A percentile compares a stretch with the other conserved stretches of the same genome.
These are phyloP conservation scores for Drosophila rubida DNA, from an alignment of 2,888 invertebrate genomes.

Conservation along the genomic window DNA sequence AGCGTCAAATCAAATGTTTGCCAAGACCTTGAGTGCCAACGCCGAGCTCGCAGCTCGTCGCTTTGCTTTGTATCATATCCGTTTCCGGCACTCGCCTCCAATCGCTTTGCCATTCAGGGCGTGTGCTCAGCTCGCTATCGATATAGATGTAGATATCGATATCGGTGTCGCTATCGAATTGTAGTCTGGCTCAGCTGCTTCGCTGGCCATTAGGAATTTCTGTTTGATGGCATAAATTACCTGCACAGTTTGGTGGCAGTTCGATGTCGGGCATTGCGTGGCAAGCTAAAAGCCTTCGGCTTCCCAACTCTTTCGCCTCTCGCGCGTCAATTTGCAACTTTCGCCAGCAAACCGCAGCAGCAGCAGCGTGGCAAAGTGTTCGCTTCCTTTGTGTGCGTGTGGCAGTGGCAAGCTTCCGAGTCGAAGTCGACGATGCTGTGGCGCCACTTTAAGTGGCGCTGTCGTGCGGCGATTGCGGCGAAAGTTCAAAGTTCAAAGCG, in stretches of 20 bases:
- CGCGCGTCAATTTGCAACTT: constrained; percentile 67
- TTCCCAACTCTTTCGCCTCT: not conserved
- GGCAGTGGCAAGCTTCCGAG: constrained; percentile 25
- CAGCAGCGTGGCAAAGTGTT: constrained; percentile 61
- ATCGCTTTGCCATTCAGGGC: constrained; percentile 57
- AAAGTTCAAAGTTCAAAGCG: constrained; percentile 76
- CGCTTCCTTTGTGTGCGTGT: constrained; percentile 75
- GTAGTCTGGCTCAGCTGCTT: not conserved
- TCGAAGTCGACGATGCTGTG: not conserved
- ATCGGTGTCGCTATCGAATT: not conserved
- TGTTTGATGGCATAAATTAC: constrained; percentile 43
- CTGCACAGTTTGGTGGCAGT: not conserved
- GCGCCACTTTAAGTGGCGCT: constrained; percentile 57
- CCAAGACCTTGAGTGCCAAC: constrained; percentile 62
- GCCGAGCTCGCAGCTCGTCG: not conserved
- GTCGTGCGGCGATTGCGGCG: constrained; percentile 38
- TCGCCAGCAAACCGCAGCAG: constrained; percentile 25
- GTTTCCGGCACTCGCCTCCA: constrained; percentile 61
- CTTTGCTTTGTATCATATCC: constrained; percentile 54
- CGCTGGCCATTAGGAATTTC: constrained; percentile 41
- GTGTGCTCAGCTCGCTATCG: constrained; percentile 52
- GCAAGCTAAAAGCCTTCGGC: constrained; percentile 47
- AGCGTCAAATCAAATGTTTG: constrained; percentile 71
- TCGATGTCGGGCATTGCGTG: constrained; percentile 33
- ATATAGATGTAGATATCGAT: constrained; percentile 37